These are phyloP conservation scores for Botrylloides violaceus DNA, from an alignment of 23 tunicate genomes.

Conservation along the genomic window DNA sequence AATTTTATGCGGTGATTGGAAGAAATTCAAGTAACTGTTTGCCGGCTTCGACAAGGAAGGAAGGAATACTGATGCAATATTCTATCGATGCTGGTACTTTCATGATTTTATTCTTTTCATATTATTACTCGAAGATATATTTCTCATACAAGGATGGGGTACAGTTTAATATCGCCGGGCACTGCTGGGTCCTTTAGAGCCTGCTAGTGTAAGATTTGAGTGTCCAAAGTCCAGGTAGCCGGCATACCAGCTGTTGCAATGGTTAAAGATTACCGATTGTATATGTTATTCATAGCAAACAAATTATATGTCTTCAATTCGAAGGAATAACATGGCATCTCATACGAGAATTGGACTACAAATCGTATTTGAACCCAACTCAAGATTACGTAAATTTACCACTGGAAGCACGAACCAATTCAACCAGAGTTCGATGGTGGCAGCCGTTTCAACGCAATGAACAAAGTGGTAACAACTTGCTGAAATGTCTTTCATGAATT, in stretches of 20 bases:
- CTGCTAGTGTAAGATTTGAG: no score
- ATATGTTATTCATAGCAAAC: no score
- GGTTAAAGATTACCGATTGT: no score
- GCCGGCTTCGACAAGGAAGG: slow-evolving; percentile 31
- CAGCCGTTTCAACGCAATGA: slow-evolving; percentile 51
- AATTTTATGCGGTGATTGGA: slow-evolving; percentile 68
- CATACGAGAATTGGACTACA: slow-evolving; percentile 52
- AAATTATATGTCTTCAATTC: not conserved
- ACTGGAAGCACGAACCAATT: slow-evolving; percentile 46
- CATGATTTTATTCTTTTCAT: no score
- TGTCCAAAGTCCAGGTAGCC: no score
- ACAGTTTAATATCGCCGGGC: no score
- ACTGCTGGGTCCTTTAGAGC: no score
- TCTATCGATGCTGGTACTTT: slow-evolving; percentile 77
- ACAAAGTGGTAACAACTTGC: slow-evolving; percentile 30
- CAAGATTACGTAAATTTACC: slow-evolving; percentile 61
- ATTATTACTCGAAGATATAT: no score
- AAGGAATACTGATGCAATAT: slow-evolving; percentile 75
- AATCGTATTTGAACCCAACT: slow-evolving; percentile 18
- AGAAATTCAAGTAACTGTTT: slow-evolving; percentile 4
- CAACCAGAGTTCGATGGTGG: slow-evolving; percentile 77
- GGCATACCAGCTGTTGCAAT: no score
- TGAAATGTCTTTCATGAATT: not conserved
- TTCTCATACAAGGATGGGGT: no score
- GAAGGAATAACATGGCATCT: slow-evolving; percentile 75